Base-by-base conservation (phyloP, 2,888 invertebrate genomes). In the Chloromyia formosa region DNA sequence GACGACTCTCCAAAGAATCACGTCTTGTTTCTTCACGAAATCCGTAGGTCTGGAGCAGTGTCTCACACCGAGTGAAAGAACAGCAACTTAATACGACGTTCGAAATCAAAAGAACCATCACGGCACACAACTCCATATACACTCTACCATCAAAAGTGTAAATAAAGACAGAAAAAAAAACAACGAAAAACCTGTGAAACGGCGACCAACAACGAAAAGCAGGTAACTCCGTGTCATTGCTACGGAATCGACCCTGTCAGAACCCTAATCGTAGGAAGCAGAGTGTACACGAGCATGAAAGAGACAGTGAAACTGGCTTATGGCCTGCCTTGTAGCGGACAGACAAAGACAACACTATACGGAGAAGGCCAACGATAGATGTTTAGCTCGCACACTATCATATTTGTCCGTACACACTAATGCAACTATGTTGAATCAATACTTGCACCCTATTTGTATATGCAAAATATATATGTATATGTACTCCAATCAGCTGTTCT, bases 401-500 rank as follows among this genome's bases (percentile, higher is more conserved):
- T n/a, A n/a, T 18, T 7, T 10, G 20, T 7, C 12, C 60, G 4
- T 23, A 62, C 62, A 62, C 42, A 7, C 23, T 2, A 18, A 56
- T 2, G 27, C 12, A 62, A 40, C n/a, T 40, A 62, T 16, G 18
- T 10, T 62, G 40, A 62, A 62, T 62, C 62, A 35, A 62, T 62
- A 40, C 16, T 40, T 27, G 16, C 40, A n/a, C 16, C 14, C 16
- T 14, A 16, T 61, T 40, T 18, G 27, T 27, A 61, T 16, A 7
- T 40, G 18, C 35, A n/a, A n/a, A n/a, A n/a, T n/a, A n/a, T n/a
- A n/a, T n/a, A n/a, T n/a, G n/a, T n/a, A n/a, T n/a, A n/a, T n/a
- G n/a, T n/a, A n/a, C n/a, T n/a, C n/a, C n/a, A 40, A 62, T 62
- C 62, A 62, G 62, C 62, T 62, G 62, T 62, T 62, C 18, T 18